Percentiles rank a stretch among this genome's conserved stretches.
These are phyloP conservation scores for Phasianus colchicus DNA, from an alignment of 2,113 vertebrate species.

Conservation along the genomic window DNA sequence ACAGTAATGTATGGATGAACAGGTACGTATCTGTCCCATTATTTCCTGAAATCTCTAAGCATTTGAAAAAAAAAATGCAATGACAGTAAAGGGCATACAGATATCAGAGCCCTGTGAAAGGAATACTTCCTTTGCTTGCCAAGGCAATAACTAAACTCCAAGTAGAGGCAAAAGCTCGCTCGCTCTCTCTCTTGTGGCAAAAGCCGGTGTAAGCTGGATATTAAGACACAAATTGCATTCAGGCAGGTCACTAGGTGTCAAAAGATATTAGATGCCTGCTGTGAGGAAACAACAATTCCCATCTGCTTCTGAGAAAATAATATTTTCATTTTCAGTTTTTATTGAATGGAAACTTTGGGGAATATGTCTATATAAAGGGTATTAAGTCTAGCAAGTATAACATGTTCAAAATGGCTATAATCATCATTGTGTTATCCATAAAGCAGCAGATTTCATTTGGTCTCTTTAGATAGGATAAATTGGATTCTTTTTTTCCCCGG, in stretches of 20 bases:
- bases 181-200: conserved; percentile 82
- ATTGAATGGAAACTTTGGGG: conserved; percentile 99
- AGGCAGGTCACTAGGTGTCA: conserved; percentile 95
- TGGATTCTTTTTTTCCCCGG: conserved; percentile 80
- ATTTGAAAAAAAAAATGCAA: conserved; percentile 73
- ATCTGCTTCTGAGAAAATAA: conserved; percentile 97
- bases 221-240: conserved; percentile 99
- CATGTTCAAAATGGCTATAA: conserved; percentile 88
- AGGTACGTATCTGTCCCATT: conserved; percentile 86
- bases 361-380: conserved; percentile 90
- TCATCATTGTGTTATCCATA: conserved; percentile 88
- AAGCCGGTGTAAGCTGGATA: conserved; percentile 92
- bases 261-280: conserved; percentile 97
- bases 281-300: conserved; percentile 98
- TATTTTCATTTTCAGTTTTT: conserved; percentile 99
- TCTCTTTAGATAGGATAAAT: conserved; percentile 87
- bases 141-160: conserved; percentile 76
- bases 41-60: conserved; percentile 82
- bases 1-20: conserved; percentile 90
- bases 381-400: conserved; percentile 86
- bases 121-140: conserved; percentile 78
- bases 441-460: conserved; percentile 92
- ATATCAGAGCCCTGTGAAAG: conserved; percentile 73
- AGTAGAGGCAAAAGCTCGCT: conserved; percentile 68
- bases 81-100: conserved; percentile 88